These are phyloP conservation scores for Oryzias javanicus DNA, from an alignment of 2,113 vertebrate species.

Conservation along the genomic window DNA sequence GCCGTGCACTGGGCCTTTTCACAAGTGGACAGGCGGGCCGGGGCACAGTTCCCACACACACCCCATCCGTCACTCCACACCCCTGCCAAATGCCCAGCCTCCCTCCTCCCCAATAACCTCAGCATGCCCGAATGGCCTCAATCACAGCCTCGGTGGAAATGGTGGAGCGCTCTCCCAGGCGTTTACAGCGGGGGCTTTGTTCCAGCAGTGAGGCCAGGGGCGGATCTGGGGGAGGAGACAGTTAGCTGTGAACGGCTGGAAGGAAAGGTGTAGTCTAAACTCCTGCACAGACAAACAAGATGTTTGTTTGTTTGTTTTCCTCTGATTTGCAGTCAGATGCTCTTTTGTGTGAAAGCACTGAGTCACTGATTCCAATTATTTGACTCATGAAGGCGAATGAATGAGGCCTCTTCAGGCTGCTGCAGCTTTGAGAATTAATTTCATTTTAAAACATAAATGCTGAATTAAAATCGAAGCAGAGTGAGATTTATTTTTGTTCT, in stretches of 20 bases:
- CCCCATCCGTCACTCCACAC: constrained; percentile 46
- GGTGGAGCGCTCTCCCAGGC: constrained; percentile 35
- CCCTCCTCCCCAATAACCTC: constrained; percentile 30
- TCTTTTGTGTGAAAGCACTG: no score
- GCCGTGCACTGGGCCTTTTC: constrained; percentile 53
- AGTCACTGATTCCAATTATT: constrained; percentile 14
- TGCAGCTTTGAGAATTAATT: no score
- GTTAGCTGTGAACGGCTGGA: constrained; percentile 43
- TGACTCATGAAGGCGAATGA: background rate
- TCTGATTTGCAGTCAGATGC: no score
- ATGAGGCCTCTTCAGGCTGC: constrained; percentile 9
- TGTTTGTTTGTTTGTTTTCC: constrained; percentile 48
- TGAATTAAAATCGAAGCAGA: no score
- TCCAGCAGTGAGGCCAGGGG: constrained; percentile 42
- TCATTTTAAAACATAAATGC: no score
- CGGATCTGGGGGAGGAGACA: constrained; percentile 50
- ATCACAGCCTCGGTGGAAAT: constrained; percentile 32
- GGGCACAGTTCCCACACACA: constrained; percentile 72
- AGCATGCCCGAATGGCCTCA: constrained; percentile 37
- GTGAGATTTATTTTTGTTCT: background rate
- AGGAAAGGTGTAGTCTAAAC: constrained; percentile 36
- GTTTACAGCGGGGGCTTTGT: constrained; percentile 64
- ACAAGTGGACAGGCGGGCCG: constrained; percentile 58
- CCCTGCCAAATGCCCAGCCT: constrained; percentile 15
- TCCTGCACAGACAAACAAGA: constrained; percentile 4